Evolutionary conservation across 2,113 vertebrate species (phyloP).

Genomic region (Poeciliopsis occidentalis): DNA sequence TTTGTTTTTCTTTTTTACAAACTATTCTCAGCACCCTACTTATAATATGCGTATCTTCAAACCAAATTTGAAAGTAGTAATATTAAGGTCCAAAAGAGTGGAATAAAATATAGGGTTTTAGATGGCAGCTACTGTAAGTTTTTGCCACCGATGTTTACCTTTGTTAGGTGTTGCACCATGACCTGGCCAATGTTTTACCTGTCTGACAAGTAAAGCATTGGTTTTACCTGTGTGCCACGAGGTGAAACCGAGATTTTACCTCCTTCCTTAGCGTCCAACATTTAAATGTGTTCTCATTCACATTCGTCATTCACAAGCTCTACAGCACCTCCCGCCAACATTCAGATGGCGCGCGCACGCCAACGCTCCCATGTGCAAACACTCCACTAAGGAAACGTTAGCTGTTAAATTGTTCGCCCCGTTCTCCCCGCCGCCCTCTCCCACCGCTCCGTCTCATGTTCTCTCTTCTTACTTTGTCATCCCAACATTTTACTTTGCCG

Average conservation of each 20-base stretch:
- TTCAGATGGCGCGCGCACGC: slow-evolving; percentile 29
- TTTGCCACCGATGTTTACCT: slow-evolving; percentile 4
- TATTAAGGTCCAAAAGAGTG: neutral
- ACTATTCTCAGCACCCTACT: neutral
- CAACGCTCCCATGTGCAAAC: slow-evolving; percentile 49
- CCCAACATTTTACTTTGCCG: slow-evolving; percentile 26
- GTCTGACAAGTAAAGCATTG: too few species aligned
- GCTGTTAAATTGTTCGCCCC: slow-evolving; percentile 38
- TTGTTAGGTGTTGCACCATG: neutral
- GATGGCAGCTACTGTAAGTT: slow-evolving; percentile 8
- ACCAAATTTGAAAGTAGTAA: neutral
- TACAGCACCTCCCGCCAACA: slow-evolving; percentile 40
- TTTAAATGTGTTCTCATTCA: slow-evolving; percentile 9
- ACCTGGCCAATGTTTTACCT: neutral
- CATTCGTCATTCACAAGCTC: slow-evolving; percentile 46
- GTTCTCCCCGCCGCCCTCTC: slow-evolving; percentile 35
- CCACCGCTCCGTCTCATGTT: slow-evolving; percentile 23
- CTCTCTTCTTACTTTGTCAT: slow-evolving; percentile 15
- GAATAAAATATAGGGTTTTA: neutral
- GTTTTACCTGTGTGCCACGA: neutral
- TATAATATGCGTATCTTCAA: neutral
- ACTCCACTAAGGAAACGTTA: slow-evolving; percentile 50
- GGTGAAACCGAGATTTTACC: slow-evolving; percentile 21
- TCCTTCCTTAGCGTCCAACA: neutral
- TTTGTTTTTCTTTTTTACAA: neutral